These are phyloP conservation scores for Heliconius nattereri DNA, from an alignment of 1,140 invertebrate species.

Conservation along the genomic window DNA sequence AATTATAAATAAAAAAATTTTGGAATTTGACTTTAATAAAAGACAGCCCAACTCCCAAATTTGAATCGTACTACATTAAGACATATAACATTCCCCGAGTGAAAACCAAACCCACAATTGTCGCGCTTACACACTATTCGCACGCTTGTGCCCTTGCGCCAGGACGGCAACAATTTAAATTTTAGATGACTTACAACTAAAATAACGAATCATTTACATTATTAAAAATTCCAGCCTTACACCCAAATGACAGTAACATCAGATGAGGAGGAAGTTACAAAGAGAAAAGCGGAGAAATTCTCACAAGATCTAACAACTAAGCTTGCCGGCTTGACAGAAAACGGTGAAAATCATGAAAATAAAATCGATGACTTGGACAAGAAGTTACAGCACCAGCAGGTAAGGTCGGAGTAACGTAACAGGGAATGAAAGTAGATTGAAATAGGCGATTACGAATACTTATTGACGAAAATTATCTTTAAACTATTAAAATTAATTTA, in stretches of 20 bases:
- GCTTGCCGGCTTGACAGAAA: slow-evolving; percentile 53
- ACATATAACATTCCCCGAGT: too few species aligned
- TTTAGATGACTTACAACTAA: too few species aligned
- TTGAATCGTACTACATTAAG: too few species aligned
- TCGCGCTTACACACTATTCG: too few species aligned
- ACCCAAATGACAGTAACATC: slow-evolving; percentile 84
- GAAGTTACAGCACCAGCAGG: slow-evolving; percentile 75
- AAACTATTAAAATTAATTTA: too few species aligned
- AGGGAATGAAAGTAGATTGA: background rate
- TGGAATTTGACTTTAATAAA: too few species aligned
- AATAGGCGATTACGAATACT: background rate
- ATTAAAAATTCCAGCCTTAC: slow-evolving; percentile 70
- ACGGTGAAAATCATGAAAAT: slow-evolving; percentile 43
- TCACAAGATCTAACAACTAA: slow-evolving; percentile 62
- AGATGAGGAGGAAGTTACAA: slow-evolving; percentile 87
- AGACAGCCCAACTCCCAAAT: too few species aligned
- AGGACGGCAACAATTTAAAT: too few species aligned
- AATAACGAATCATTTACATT: background rate
- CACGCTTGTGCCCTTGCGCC: too few species aligned
- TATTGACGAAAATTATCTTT: background rate
- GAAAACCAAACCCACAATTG: too few species aligned
- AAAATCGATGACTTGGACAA: slow-evolving; percentile 73
- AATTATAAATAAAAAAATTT: too few species aligned
- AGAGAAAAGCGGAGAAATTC: slow-evolving; percentile 82
- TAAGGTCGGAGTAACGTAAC: slow-evolving; percentile 47